A percentile compares a stretch with the other conserved stretches of the same genome.
phyloP scores from a whole-genome alignment of 2,113 vertebrate genomes.

The Hiodon tergisus region DNA sequence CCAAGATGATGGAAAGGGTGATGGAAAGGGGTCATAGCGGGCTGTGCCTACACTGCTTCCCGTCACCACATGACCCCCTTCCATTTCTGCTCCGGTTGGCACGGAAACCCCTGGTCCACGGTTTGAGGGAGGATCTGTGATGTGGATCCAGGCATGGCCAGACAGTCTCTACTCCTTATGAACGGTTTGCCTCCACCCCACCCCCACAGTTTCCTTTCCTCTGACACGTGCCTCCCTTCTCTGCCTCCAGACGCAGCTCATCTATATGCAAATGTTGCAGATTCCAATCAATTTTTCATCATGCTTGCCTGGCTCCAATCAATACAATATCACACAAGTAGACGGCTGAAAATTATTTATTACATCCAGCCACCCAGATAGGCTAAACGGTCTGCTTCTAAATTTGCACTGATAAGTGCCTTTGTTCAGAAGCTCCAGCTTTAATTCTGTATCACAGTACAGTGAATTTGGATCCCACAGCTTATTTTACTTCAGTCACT shows the following conservation, averaged over 20 bases:
- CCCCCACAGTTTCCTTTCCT: constrained; percentile 30
- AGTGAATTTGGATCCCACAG: constrained; percentile 18
- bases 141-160: constrained; percentile 39
- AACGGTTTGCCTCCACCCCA: constrained; percentile 1
- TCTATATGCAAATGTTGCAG: constrained; percentile 85
- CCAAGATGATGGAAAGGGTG: neutral
- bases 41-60: neutral
- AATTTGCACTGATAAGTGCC: constrained; percentile 50
- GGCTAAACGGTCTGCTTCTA: constrained; percentile 31
- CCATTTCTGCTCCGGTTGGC: constrained; percentile 20
- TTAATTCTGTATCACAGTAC: constrained; percentile 17
- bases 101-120: constrained; percentile 4
- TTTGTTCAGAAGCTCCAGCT: constrained; percentile 38
- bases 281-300: constrained; percentile 71
- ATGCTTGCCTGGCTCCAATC: constrained; percentile 66
- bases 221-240: constrained; percentile 31
- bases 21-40: neutral
- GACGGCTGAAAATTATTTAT: constrained; percentile 64
- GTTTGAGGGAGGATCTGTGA: constrained; percentile 34
- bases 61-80: neutral
- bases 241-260: constrained; percentile 64
- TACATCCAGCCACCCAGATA: constrained; percentile 36
- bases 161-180: constrained; percentile 30
- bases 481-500: neutral
- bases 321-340: constrained; percentile 64